Evolutionary conservation across 2,888 invertebrate species (phyloP), one percentile per base, ranked within the genome.

Genomic region (Drosophila infuscata): DNA sequence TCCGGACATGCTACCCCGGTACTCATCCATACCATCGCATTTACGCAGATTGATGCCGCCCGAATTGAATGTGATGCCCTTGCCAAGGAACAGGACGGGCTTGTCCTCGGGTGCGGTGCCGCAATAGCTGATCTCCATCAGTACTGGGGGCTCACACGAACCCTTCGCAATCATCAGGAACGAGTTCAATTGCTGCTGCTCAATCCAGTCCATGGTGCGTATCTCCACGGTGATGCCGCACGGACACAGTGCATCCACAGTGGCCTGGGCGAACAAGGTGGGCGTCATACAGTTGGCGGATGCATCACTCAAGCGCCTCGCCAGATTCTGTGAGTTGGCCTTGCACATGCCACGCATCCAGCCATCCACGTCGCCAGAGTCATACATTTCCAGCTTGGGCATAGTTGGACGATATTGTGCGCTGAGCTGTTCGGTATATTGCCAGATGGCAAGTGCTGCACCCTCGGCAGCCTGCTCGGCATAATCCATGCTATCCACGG

Each of bases 251-350:
- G 95, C 94, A 77, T 95, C 95, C 12, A 96, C 94, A 1, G 95
- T 94, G 0, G 94, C 93, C 91, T 96, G 94, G 0, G 96, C 95
- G 91, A 97, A 97, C 62, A 94, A 93, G 0, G 95, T 94, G 6
- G 97, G 97, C 0, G 97, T 96, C 95, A 97, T 95, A 80, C 95
- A 93, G 91, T 97, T 97, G 25, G 96, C 95, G 0, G 97, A 96
- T 1, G 95, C 95, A 88, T 97, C 96, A 85, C 95, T 94, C 4
- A 97, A 92, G 62, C 94, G 93, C n/a, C 96, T 93, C 0, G 96
- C 96, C 88, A 96, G 93, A 91, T 97, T 97, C 92, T 97, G 97
- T 0, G 95, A 95, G 65, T 96, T 95, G 0, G 96, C 96, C 90
- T 96, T 95, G 66, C 95, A 94, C 8, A 94, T 88, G 2, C 97